phyloP scores from a whole-genome alignment of 2,797 vertebrate species.

The Salmo trutta region DNA sequence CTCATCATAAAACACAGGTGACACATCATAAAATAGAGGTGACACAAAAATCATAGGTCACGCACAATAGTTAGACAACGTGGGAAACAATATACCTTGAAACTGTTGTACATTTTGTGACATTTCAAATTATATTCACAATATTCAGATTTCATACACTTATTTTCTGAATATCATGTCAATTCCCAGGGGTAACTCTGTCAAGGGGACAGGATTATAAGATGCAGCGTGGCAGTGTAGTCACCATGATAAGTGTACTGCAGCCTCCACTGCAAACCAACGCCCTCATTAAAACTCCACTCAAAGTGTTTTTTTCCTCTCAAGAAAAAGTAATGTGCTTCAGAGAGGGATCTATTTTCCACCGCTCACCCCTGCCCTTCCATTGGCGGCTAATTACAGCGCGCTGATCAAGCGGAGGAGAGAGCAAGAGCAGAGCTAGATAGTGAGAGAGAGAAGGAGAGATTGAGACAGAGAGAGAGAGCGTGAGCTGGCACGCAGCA shows the following conservation, averaged over 20 bases:
- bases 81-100: neutral
- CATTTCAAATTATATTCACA: neutral
- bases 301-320: neutral
- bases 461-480: neutral
- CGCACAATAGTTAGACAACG: too few species aligned
- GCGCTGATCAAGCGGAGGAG: neutral
- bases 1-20: neutral
- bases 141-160: neutral
- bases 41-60: too few species aligned
- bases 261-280: too few species aligned
- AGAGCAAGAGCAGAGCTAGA: slow-evolving; percentile 7
- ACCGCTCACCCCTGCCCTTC: neutral
- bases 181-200: neutral
- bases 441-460: neutral
- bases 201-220: neutral
- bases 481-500: slow-evolving; percentile 14
- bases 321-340: neutral
- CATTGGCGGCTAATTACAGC: slow-evolving; percentile 16
- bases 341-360: slow-evolving; percentile 8
- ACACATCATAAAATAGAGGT: neutral
- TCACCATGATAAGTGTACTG: neutral
- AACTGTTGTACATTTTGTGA: neutral
- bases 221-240: neutral
- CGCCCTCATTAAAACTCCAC: neutral
- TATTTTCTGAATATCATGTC: neutral